These are phyloP conservation scores for Coelogynopora nodosa DNA, from an alignment of 2,888 invertebrate species.

Conservation along the genomic window DNA sequence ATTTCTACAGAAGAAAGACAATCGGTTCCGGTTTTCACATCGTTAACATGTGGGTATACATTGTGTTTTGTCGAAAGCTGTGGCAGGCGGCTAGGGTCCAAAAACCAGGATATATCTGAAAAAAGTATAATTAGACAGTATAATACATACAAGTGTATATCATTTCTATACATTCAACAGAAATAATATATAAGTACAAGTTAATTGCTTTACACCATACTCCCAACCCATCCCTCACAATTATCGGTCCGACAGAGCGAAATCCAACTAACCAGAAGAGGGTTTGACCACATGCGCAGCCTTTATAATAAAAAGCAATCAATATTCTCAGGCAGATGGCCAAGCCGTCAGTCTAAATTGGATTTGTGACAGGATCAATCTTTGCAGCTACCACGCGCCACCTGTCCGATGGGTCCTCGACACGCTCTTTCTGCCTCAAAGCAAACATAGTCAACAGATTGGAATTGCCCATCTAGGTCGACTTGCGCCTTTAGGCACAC, in stretches of 20 bases:
- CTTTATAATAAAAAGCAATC: conserved; percentile 1
- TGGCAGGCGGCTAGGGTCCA: background rate
- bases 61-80: background rate
- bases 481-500: background rate
- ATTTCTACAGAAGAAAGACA: background rate
- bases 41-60: background rate
- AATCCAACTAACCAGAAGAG: background rate
- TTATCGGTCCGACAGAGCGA: background rate
- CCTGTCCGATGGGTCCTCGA: background rate
- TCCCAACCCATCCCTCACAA: background rate
- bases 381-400: conserved; percentile 20
- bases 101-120: background rate
- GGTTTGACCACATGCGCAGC: background rate
- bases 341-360: conserved; percentile 1
- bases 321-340: conserved; percentile 7
- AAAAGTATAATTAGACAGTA: no score
- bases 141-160: no score
- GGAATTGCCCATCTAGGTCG: background rate
- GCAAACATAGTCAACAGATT: background rate
- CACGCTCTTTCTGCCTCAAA: background rate
- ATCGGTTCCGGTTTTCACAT: background rate
- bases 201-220: background rate
- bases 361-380: conserved; percentile 18
- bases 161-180: background rate
- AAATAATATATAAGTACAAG: background rate